A percentile compares a stretch with the other conserved stretches of the same genome.
Evolutionary conservation across 2,113 vertebrate genomes (phyloP).

Genomic region (Andinoacara biseriatus): DNA sequence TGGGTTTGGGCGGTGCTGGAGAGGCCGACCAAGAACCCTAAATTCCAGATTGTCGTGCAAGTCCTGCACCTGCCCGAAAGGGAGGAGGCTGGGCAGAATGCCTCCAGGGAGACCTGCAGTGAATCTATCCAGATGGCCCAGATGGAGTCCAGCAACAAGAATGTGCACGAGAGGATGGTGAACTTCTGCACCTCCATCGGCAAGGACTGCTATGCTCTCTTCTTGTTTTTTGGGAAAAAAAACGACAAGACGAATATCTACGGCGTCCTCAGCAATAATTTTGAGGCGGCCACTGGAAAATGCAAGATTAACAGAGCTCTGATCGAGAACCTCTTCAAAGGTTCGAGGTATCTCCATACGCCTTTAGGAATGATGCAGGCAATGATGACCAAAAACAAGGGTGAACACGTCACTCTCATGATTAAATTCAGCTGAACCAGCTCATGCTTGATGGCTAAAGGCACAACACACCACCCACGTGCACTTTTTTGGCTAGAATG

Average conservation of each 20-base stretch:
- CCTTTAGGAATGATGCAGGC: slow-evolving; percentile 76
- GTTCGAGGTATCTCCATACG: slow-evolving; percentile 67
- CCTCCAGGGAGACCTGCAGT: background rate
- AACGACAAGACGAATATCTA: slow-evolving; percentile 73
- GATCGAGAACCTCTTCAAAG: slow-evolving; percentile 80
- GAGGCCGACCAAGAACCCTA: slow-evolving; percentile 71
- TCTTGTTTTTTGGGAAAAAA: slow-evolving; percentile 76
- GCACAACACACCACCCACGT: no score
- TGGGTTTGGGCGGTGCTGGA: slow-evolving; percentile 82
- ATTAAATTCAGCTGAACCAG: slow-evolving; percentile 78
- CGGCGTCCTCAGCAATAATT: slow-evolving; percentile 82
- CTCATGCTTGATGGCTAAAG: background rate
- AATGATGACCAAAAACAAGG: slow-evolving; percentile 58
- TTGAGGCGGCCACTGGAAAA: slow-evolving; percentile 70
- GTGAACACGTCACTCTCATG: slow-evolving; percentile 71
- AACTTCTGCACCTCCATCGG: slow-evolving; percentile 78
- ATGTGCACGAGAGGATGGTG: slow-evolving; percentile 70
- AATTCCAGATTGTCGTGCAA: slow-evolving; percentile 77
- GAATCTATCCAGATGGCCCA: slow-evolving; percentile 70
- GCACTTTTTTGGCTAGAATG: no score
- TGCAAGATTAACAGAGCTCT: slow-evolving; percentile 70
- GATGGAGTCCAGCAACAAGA: slow-evolving; percentile 59
- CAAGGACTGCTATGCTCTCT: slow-evolving; percentile 82
- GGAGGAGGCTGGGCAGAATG: background rate
- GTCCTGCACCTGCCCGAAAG: slow-evolving; percentile 65